A percentile compares a stretch with the other conserved stretches of the same genome.
These are phyloP conservation scores for Adrianichthys oophorus DNA, from an alignment of 2,797 vertebrate species.

Conservation along the genomic window DNA sequence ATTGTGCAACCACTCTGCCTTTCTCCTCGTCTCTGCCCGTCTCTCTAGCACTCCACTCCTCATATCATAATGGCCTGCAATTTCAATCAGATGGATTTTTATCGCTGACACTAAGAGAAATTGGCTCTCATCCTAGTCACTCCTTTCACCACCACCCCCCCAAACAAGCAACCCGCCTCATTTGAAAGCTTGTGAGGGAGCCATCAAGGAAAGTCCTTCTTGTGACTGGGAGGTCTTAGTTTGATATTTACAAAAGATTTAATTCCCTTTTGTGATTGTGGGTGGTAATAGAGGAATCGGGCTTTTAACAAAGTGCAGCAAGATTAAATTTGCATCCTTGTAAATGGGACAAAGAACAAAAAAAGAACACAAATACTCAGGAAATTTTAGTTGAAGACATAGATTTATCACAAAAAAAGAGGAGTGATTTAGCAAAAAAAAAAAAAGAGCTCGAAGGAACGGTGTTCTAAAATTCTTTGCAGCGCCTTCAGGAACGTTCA, in stretches of 20 bases:
- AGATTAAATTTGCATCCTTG: constrained; percentile 34
- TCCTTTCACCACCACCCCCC: constrained; percentile 17
- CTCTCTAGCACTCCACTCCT: constrained; percentile 54
- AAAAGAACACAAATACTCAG: constrained; percentile 1
- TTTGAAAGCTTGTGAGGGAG: constrained; percentile 52
- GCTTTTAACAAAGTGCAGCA: constrained; percentile 30
- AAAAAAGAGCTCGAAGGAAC: no score
- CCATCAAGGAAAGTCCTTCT: constrained; percentile 52
- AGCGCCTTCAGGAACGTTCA: no score
- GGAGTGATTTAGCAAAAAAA: no score
- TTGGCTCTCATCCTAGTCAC: constrained; percentile 80
- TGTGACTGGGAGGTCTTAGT: constrained; percentile 53
- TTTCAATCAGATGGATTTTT: constrained; percentile 99
- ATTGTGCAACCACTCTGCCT: constrained; percentile 85
- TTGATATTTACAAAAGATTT: constrained; percentile 61
- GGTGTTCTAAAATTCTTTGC: no score
- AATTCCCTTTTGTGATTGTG: constrained; percentile 36
- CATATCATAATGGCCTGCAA: constrained; percentile 92
- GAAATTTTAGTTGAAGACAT: no score
- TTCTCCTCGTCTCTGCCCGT: constrained; percentile 44
- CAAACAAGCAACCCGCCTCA: constrained; percentile 52
- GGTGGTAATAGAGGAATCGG: constrained; percentile 30
- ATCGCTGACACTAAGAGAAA: constrained; percentile 93
- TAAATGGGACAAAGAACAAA: constrained; percentile 13
- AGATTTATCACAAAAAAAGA: no score